Evolutionary conservation across 2,888 invertebrate species (phyloP).

Genomic region (Lasioglossum zephyrum): DNA sequence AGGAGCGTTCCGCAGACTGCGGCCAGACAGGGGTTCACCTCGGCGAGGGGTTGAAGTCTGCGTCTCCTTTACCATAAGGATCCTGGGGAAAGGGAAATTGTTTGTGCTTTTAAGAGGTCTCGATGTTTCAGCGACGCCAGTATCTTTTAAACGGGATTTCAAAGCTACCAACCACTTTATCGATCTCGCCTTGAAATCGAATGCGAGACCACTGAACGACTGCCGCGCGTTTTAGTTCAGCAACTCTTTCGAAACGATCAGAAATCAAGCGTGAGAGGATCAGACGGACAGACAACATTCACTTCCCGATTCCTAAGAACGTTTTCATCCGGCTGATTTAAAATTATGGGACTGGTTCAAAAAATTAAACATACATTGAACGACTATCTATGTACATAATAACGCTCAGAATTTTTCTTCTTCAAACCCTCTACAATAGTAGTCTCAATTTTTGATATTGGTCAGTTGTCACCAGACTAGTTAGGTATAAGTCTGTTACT

Average conservation of each 20-base stretch:
- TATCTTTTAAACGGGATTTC: conserved; percentile 39
- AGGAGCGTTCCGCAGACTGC: conserved; percentile 42
- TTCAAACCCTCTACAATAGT: background rate
- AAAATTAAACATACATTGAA: background rate
- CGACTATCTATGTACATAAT: background rate
- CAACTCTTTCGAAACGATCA: background rate
- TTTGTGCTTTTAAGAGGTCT: conserved; percentile 47
- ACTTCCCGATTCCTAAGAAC: background rate
- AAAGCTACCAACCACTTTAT: background rate
- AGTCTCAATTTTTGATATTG: background rate
- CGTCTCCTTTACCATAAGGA: conserved; percentile 26
- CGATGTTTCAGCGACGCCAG: conserved; percentile 39
- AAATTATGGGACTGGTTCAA: background rate
- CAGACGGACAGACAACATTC: background rate
- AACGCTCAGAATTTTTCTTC: background rate
- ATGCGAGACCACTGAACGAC: background rate
- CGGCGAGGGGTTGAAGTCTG: conserved; percentile 5
- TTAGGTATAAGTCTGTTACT: background rate
- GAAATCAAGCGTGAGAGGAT: conserved; percentile 16
- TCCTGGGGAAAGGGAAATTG: conserved; percentile 44
- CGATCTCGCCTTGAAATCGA: conserved; percentile 5
- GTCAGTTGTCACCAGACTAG: no score
- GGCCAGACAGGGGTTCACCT: conserved; percentile 32
- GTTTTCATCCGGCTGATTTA: background rate
- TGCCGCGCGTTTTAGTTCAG: conserved; percentile 8